Evolutionary conservation across 2,797 vertebrate genomes (phyloP).

Genomic region (Myotis pilosus): DNA sequence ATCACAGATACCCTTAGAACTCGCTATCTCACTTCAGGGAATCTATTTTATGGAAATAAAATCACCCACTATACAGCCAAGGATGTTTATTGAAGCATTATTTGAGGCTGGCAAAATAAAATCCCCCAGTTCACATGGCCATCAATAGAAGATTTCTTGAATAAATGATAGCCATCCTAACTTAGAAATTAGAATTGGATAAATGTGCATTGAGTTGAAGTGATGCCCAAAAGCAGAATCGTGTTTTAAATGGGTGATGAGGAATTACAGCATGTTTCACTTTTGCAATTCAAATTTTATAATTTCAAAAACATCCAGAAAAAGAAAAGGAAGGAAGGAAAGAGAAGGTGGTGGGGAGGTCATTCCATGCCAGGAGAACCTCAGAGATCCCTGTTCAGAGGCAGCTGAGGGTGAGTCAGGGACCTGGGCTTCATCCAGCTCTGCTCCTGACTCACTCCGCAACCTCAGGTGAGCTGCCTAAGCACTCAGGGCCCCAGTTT

Average conservation of each 20-base stretch:
- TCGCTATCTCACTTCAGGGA: background rate
- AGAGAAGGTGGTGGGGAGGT: background rate
- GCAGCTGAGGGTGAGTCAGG: background rate
- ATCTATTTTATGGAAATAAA: background rate
- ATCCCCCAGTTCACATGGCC: background rate
- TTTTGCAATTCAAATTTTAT: background rate
- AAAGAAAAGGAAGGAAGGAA: background rate
- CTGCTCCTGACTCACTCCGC: background rate
- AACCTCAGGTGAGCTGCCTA: background rate
- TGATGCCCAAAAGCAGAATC: background rate
- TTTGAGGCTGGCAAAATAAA: background rate
- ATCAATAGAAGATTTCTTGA: background rate
- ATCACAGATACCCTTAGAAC: background rate
- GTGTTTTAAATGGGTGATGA: background rate
- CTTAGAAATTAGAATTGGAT: background rate
- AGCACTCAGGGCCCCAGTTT: background rate
- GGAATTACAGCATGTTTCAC: background rate
- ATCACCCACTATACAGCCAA: background rate
- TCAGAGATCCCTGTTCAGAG: background rate
- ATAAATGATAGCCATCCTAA: background rate
- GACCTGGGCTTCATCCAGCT: background rate
- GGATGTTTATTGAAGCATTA: background rate
- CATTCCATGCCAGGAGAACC: background rate
- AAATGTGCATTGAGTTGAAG: background rate
- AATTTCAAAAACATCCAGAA: background rate